Conservation (phyloP, 1,140 invertebrate species). For the Odontomachus brunneus region DNA sequence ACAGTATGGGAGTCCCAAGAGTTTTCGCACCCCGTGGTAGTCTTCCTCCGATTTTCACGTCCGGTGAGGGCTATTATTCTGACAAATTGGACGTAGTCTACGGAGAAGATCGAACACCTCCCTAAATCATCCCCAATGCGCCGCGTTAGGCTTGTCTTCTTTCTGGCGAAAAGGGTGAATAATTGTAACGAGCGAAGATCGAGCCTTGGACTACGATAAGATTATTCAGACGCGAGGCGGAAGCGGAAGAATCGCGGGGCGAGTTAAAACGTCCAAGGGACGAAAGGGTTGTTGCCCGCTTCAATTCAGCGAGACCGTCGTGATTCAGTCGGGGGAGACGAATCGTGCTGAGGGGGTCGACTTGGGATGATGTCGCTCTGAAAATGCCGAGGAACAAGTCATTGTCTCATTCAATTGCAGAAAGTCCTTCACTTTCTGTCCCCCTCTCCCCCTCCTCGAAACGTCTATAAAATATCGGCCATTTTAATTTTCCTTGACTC, state of each 20-base stretch:
- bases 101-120: conserved; percentile 29
- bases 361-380: not conserved
- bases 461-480: too few relatives aligned
- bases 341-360: conserved; percentile 35
- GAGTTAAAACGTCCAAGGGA: not conserved
- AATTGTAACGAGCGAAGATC: conserved; percentile 80
- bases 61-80: conserved; percentile 62
- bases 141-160: conserved; percentile 42
- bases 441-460: too few relatives aligned
- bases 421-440: too few relatives aligned
- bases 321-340: conserved; percentile 41
- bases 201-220: conserved; percentile 65
- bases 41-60: conserved; percentile 20
- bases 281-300: conserved; percentile 40
- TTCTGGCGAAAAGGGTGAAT: conserved; percentile 75
- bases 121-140: conserved; percentile 22
- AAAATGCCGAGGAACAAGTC: not conserved
- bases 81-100: conserved; percentile 74
- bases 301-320: conserved; percentile 46
- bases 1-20: not conserved
- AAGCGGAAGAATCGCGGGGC: conserved; percentile 45
- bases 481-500: too few relatives aligned
- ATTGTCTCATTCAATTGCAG: not conserved
- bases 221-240: conserved; percentile 69
- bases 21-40: not conserved